Evolutionary conservation across 2,113 vertebrate species (phyloP).

Genomic region (Ranitomeya variabilis): DNA sequence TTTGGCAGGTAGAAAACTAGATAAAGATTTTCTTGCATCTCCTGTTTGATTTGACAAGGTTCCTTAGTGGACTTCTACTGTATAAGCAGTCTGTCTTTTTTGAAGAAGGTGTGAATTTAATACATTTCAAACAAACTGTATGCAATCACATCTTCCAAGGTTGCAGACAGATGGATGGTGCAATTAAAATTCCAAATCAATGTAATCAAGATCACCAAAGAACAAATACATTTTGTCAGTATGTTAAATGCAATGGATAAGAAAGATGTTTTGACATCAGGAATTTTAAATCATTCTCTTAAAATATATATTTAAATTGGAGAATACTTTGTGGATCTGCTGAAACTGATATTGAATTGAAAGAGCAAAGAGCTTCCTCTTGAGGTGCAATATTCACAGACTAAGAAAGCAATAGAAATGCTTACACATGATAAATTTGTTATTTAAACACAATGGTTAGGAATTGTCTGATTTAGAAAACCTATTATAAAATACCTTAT

Average conservation of each 20-base stretch:
- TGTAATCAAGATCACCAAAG: constrained; percentile 55
- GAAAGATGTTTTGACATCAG: constrained; percentile 55
- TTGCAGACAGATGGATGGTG: constrained; percentile 58
- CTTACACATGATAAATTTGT: background rate
- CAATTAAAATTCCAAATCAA: constrained; percentile 57
- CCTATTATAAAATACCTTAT: background rate
- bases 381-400: background rate
- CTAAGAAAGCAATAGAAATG: background rate
- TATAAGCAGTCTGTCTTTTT: constrained; percentile 51
- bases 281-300: constrained; percentile 46
- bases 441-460: background rate
- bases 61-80: constrained; percentile 44
- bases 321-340: background rate
- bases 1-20: constrained; percentile 43
- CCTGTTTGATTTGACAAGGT: constrained; percentile 42
- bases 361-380: background rate
- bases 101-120: constrained; percentile 54
- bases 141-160: constrained; percentile 55
- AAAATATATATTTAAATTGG: constrained; percentile 41
- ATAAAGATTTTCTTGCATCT: constrained; percentile 40
- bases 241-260: constrained; percentile 51
- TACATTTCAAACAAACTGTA: constrained; percentile 49
- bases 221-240: constrained; percentile 57
- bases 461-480: background rate
- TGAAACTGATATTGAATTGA: constrained; percentile 17